phyloP scores from a whole-genome alignment of 2,797 vertebrate genomes.

The Podarcis lilfordi region DNA sequence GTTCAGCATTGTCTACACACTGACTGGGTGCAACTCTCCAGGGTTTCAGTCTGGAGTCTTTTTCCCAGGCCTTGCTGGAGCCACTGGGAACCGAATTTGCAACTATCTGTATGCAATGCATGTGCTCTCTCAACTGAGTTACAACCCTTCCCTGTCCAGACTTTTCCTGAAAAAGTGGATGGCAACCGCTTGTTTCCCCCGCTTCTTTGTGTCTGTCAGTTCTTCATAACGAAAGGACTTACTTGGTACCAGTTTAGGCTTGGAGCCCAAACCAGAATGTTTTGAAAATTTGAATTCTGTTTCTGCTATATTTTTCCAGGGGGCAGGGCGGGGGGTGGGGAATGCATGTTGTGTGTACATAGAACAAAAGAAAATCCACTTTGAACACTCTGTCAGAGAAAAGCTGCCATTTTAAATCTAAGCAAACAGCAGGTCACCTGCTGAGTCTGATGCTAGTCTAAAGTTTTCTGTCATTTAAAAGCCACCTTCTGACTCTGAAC shows the following conservation, averaged over 20 bases:
- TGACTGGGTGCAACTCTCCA: not conserved
- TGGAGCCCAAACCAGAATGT: slow-evolving; percentile 35
- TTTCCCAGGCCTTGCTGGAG: not conserved
- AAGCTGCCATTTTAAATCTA: slow-evolving; percentile 72
- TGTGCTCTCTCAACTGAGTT: not conserved
- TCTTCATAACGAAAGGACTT: not conserved
- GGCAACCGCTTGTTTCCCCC: not conserved
- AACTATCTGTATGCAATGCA: not conserved
- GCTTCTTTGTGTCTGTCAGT: not conserved
- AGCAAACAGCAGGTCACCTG: slow-evolving; percentile 74
- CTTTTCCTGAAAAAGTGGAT: not conserved
- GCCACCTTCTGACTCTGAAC: slow-evolving; percentile 77
- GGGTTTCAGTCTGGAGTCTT: not conserved
- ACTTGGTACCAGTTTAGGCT: not conserved
- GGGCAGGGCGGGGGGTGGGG: slow-evolving; percentile 46
- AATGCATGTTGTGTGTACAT: slow-evolving; percentile 54
- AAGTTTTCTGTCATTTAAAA: slow-evolving; percentile 79
- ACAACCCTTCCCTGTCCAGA: not conserved
- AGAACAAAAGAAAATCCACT: slow-evolving; percentile 49
- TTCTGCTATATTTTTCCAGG: slow-evolving; percentile 53
- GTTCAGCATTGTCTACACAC: not conserved
- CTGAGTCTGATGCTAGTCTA: slow-evolving; percentile 71
- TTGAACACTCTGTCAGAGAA: slow-evolving; percentile 70
- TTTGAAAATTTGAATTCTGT: slow-evolving; percentile 56
- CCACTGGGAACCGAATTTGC: not conserved